Percentiles rank a stretch among this genome's conserved stretches.
phyloP scores from a whole-genome alignment of 1,140 invertebrate genomes.

The Probaryconus sp. region DNA sequence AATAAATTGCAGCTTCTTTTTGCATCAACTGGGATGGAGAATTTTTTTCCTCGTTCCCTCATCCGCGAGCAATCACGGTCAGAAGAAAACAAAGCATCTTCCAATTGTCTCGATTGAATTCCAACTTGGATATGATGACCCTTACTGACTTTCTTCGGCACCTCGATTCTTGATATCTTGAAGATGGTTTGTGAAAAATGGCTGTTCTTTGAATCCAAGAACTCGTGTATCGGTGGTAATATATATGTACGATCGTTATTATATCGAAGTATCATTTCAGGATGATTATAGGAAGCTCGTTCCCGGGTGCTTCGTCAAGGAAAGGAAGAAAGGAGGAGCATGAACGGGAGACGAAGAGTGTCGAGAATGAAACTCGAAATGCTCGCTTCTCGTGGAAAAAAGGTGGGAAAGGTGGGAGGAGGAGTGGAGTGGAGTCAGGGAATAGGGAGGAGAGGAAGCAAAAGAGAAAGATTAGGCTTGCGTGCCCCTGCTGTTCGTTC shows the following conservation, averaged over 20 bases:
- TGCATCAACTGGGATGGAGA: no score
- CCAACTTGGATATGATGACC: conserved; percentile 25
- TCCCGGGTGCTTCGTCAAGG: conserved; percentile 26
- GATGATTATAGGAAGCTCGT: conserved; percentile 61
- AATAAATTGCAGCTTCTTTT: no score
- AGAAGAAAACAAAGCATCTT: conserved; percentile 16
- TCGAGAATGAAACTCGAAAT: no score
- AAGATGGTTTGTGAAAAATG: conserved; percentile 28
- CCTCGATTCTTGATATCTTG: conserved; percentile 10
- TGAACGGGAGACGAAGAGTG: conserved; percentile 12
- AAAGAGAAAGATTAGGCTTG: conserved; percentile 15
- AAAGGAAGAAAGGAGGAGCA: conserved; percentile 29
- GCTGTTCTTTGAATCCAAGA: conserved; percentile 38
- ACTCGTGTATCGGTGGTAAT: conserved; percentile 37
- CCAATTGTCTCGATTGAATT: conserved; percentile 21
- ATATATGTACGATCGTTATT: conserved; percentile 59
- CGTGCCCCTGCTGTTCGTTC: conserved; percentile 23
- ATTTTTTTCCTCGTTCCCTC: conserved; percentile 6
- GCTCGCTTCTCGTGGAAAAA: no score
- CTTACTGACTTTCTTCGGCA: conserved; percentile 7
- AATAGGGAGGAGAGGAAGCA: conserved; percentile 26
- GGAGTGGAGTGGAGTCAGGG: neutral
- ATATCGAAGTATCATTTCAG: conserved; percentile 59
- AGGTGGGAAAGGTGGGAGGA: no score
- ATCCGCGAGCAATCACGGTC: conserved; percentile 17